Base-by-base conservation (phyloP, 2,113 vertebrate species). In the Xerus inauris region DNA sequence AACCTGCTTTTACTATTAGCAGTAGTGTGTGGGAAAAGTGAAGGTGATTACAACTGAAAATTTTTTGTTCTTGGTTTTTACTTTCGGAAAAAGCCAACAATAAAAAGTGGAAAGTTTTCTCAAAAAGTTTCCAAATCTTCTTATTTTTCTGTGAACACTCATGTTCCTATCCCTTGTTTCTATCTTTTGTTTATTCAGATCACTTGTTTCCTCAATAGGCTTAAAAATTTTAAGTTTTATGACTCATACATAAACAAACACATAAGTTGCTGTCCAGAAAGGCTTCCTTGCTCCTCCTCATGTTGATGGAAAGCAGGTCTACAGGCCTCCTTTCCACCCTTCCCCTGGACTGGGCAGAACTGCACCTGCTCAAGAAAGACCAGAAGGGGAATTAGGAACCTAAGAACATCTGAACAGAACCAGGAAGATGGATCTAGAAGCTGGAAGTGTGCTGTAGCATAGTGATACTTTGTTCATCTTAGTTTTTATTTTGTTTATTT, bases 81-180 rank as follows among this genome's bases (percentile, higher is more conserved):
- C 69, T 82, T 97, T 91, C 87, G 57, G 85, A 90, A 92, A 91
- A 69, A 90, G 54, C 59, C 59, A 24, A 49, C 3, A 75, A 69
- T 13, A 51, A n/a, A 71, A 67, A 76, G n/a, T 57, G 54, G 51
- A 88, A 82, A 24, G 1, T 9, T 71, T 94, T 91, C 57, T 89
- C 71, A 59, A 82, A 82, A 91, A 26, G 30, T 76, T 92, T 87
- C 47, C 81, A 92, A 80, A 64, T 80, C 49, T 88, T 6, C 71
- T 72, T 89, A 72, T 45, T 64, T 38, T 49, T 88, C 72, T 40
- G 11, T 47, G n/a, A 87, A 89, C 32, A 19, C 49, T 40, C 17
- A 10, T 1, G 11, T 30, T 85, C 79, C 24, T 73, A 45, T 17
- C 40, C 14, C 24, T 92, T 72, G 14, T 67, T 80, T 83, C 51